phyloP scores from a whole-genome alignment of 2,888 invertebrate genomes.

The Mesoligia furuncula region DNA sequence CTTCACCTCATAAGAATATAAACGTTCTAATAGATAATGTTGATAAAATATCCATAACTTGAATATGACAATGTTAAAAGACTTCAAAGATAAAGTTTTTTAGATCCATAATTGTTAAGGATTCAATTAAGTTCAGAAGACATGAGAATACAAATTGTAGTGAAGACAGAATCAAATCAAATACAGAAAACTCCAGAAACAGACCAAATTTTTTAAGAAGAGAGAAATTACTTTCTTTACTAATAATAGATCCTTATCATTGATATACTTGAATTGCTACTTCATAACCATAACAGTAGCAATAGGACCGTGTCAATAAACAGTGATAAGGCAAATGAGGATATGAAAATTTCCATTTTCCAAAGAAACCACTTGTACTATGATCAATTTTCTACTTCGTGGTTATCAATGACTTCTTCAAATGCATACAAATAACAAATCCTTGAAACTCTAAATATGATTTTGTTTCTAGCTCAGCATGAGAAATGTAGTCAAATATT shows the following conservation, averaged over 20 bases:
- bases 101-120: background rate
- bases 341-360: background rate
- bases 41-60: conserved; percentile 28
- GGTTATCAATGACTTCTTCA: background rate
- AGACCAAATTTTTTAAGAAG: background rate
- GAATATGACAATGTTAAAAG: background rate
- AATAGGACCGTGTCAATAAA: background rate
- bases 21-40: conserved; percentile 37
- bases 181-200: background rate
- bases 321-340: background rate
- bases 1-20: conserved; percentile 47
- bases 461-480: background rate
- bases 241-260: background rate
- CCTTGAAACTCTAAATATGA: no score
- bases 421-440: background rate
- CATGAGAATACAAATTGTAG: background rate
- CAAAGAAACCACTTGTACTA: background rate
- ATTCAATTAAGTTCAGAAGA: background rate
- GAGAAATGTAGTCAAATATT: background rate
- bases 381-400: background rate
- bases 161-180: background rate
- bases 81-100: background rate
- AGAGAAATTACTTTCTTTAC: background rate
- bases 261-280: background rate
- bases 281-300: background rate